These are phyloP conservation scores for Neodon shergylaensis DNA, from an alignment of 2,113 vertebrate genomes.

Conservation along the genomic window DNA sequence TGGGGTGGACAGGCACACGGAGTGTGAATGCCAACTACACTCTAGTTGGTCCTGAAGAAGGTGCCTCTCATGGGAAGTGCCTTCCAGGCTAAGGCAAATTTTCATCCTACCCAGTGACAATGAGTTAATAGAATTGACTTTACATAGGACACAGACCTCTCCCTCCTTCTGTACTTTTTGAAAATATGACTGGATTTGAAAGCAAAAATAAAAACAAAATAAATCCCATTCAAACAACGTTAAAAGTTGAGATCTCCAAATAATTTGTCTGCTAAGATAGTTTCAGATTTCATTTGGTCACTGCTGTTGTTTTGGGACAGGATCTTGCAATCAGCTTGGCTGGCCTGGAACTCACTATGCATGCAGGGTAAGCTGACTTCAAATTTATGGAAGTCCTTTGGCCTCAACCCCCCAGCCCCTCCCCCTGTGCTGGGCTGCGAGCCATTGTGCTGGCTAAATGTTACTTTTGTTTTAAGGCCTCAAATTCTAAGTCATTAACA, in stretches of 20 bases:
- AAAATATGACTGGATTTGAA: neutral
- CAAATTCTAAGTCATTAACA: neutral
- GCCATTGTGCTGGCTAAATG: neutral
- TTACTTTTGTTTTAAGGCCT: neutral
- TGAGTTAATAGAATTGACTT: neutral
- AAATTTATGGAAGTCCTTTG: neutral
- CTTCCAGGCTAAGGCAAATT: neutral
- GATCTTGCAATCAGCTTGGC: neutral
- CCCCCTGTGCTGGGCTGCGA: no score
- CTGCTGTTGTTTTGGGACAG: neutral
- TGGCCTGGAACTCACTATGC: neutral
- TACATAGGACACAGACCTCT: slow-evolving; percentile 34
- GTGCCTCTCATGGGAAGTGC: neutral
- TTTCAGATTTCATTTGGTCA: neutral
- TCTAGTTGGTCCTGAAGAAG: neutral
- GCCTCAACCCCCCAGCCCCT: neutral
- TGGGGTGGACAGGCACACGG: neutral
- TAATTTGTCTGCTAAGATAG: neutral
- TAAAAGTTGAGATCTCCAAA: slow-evolving; percentile 14
- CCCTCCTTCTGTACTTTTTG: neutral
- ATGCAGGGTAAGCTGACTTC: no score
- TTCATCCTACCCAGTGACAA: neutral
- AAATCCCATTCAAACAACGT: neutral
- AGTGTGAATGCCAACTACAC: neutral
- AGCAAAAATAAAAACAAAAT: neutral